Evolutionary conservation across 2,888 invertebrate species (phyloP).

Genomic region (Hemistola chrysoprasaria): DNA sequence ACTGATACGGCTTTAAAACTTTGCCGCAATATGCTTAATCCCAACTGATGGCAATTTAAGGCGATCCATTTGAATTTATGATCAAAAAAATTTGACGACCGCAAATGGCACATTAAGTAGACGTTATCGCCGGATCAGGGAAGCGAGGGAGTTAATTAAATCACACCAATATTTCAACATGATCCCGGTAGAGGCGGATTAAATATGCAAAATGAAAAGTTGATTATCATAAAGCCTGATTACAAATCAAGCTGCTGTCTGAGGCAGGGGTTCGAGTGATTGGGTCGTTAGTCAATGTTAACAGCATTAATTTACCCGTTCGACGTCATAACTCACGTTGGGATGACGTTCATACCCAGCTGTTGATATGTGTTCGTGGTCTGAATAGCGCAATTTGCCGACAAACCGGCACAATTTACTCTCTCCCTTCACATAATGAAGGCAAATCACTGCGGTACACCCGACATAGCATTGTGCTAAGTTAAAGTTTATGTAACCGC

Average conservation of each 20-base stretch:
- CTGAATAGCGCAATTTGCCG: conserved; percentile 24
- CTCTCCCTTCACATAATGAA: conserved; percentile 18
- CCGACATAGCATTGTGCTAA: conserved; percentile 32
- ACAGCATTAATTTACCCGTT: conserved; percentile 31
- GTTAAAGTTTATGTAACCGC: conserved; percentile 44
- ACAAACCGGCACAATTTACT: conserved; percentile 24
- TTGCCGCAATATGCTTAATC: conserved; percentile 23
- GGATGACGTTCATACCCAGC: conserved; percentile 24
- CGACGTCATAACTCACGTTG: conserved; percentile 31
- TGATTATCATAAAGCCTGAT: conserved; percentile 18
- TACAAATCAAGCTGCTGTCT: conserved; percentile 17
- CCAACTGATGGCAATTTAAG: conserved; percentile 21
- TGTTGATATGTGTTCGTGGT: conserved; percentile 23
- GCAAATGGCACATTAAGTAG: conserved; percentile 6
- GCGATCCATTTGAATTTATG: conserved; percentile 28
- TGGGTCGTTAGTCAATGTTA: conserved; percentile 32
- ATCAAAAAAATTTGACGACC: conserved; percentile 10
- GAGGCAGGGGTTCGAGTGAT: conserved; percentile 17
- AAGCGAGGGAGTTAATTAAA: conserved; percentile 14
- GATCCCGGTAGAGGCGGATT: conserved; percentile 2
- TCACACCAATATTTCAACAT: conserved; percentile 5
- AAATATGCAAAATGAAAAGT: conserved; percentile 13
- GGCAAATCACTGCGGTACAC: conserved; percentile 43
- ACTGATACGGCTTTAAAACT: conserved; percentile 33
- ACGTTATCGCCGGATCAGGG: conserved; percentile 1